These are phyloP conservation scores for Calyptommatus sinebrachiatus DNA, from an alignment of 2,113 vertebrate species.

Conservation along the genomic window DNA sequence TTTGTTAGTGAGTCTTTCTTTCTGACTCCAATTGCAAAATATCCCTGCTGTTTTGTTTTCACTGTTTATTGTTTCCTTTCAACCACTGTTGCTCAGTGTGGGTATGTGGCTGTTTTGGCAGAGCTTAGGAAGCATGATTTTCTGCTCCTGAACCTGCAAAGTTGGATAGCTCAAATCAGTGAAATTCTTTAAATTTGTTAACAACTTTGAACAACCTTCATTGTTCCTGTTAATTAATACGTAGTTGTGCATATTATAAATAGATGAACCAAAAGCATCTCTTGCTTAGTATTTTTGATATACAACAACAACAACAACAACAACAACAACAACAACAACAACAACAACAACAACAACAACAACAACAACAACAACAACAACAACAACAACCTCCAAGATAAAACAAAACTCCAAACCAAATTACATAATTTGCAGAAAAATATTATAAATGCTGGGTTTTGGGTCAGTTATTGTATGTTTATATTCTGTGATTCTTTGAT, in stretches of 20 bases:
- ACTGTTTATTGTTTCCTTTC: conserved; percentile 69
- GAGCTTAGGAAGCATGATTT: neutral
- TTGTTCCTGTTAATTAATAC: neutral
- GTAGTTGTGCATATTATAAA: neutral
- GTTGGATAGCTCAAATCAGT: neutral
- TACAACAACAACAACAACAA: too few species aligned
- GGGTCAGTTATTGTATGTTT: neutral
- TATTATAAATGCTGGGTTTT: neutral
- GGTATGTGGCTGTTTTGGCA: neutral
- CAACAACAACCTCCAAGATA: too few species aligned
- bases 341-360: too few species aligned
- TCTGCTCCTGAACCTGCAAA: neutral
- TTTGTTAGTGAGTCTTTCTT: conserved; percentile 71
- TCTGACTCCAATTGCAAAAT: conserved; percentile 69
- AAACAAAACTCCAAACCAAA: too few species aligned
- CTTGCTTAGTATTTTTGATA: too few species aligned
- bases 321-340: too few species aligned
- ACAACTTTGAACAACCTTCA: neutral
- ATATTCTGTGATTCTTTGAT: neutral
- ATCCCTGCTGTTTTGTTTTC: conserved; percentile 66
- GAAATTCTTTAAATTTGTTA: neutral
- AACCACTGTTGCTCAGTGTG: neutral
- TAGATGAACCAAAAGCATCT: neutral
- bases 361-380: too few species aligned
- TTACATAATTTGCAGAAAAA: neutral